These are phyloP conservation scores for Hetaerina americana DNA, from an alignment of 1,140 invertebrate species.

Conservation along the genomic window DNA sequence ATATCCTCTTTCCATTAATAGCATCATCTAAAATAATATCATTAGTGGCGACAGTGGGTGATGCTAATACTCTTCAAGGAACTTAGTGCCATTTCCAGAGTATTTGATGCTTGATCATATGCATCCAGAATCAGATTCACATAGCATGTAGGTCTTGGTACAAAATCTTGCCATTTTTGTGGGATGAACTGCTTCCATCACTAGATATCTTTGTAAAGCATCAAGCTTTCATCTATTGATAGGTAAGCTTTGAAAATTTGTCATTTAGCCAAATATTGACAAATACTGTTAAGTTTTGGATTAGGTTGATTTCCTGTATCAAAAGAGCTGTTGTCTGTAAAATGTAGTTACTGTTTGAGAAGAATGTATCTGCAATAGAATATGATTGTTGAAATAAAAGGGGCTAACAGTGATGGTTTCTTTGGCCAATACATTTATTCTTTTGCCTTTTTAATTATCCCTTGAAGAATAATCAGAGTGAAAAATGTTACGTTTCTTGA, in stretches of 20 bases:
- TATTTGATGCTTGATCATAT: not conserved
- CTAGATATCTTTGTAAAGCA: not conserved
- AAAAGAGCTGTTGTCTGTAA: not conserved
- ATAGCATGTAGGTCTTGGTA: too few species aligned
- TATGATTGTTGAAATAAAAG: not conserved
- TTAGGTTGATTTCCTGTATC: not conserved
- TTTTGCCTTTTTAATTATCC: too few species aligned
- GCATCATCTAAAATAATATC: not conserved
- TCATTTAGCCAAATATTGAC: not conserved
- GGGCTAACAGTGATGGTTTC: not conserved
- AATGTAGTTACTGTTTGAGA: not conserved
- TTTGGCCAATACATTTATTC: not conserved
- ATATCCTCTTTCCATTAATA: too few species aligned
- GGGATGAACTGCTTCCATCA: not conserved
- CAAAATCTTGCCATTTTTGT: too few species aligned
- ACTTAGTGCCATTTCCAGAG: not conserved
- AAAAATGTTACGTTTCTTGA: too few species aligned
- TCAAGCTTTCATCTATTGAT: not conserved
- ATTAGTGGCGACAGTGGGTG: not conserved
- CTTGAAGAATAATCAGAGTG: too few species aligned
- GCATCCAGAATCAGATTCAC: not conserved
- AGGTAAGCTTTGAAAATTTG: not conserved
- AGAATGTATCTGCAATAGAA: not conserved
- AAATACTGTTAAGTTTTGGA: not conserved
- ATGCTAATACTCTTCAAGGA: not conserved